phyloP scores from a whole-genome alignment of 2,113 vertebrate species.

The Hippocampus zosterae region DNA sequence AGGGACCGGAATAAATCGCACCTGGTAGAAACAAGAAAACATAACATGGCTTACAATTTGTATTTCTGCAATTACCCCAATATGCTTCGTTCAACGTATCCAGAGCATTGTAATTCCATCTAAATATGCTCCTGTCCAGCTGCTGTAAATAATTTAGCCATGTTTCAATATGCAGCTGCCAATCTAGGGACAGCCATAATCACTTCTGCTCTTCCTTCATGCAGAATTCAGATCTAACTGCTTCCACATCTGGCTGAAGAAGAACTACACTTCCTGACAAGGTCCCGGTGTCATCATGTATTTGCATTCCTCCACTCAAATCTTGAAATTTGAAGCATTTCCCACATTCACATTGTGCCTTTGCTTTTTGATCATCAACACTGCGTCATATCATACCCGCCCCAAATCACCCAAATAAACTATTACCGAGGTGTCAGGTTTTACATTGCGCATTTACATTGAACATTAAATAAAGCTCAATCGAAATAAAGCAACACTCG shows the following conservation, averaged over 20 bases:
- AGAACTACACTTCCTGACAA: background rate
- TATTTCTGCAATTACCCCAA: background rate
- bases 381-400: background rate
- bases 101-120: background rate
- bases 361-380: background rate
- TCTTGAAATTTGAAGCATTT: background rate
- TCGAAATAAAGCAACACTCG: background rate
- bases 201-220: background rate
- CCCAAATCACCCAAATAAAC: background rate
- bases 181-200: background rate
- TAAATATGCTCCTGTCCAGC: background rate
- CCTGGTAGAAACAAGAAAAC: background rate
- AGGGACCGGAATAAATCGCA: background rate
- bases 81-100: background rate
- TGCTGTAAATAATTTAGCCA: background rate
- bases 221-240: background rate
- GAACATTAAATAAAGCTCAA: background rate
- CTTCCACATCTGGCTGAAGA: background rate
- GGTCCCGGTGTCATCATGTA: background rate
- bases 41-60: background rate
- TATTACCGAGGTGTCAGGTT: background rate
- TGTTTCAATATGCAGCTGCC: background rate
- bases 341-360: background rate
- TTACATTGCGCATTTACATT: background rate
- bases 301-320: background rate